Percentiles rank a stretch among this genome's conserved stretches.
Conservation (phyloP, 2,888 invertebrate species). For the Parnassius apollo region DNA sequence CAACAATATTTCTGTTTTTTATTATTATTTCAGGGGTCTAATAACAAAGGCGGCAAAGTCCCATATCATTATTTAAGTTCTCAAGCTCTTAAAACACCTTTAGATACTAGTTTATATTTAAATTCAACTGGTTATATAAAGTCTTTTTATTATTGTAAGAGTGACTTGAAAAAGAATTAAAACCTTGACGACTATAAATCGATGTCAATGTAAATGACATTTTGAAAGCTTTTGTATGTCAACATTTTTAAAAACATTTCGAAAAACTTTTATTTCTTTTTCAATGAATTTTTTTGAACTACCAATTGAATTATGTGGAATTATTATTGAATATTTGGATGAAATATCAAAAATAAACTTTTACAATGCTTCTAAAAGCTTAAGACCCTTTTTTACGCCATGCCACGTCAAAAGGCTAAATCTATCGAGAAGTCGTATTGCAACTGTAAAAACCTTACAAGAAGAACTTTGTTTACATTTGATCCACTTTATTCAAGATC, state of each 20-base stretch:
- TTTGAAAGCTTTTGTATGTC: slow-evolving; percentile 3
- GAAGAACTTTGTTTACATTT: slow-evolving; percentile 38
- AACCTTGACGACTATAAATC: not conserved
- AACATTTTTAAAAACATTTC: slow-evolving; percentile 6
- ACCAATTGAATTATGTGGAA: slow-evolving; percentile 39
- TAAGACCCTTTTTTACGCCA: slow-evolving; percentile 41
- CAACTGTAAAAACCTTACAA: slow-evolving; percentile 36
- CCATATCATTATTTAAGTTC: no score
- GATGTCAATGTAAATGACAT: slow-evolving; percentile 1
- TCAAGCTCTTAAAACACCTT: no score
- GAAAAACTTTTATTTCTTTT: slow-evolving; percentile 6
- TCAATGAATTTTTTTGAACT: slow-evolving; percentile 37
- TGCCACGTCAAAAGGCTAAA: slow-evolving; percentile 37
- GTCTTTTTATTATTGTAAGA: no score
- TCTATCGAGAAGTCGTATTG: slow-evolving; percentile 40
- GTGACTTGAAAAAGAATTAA: no score
- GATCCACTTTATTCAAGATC: slow-evolving; percentile 36
- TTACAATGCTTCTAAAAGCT: slow-evolving; percentile 34
- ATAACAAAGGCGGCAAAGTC: no score
- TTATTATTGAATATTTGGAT: slow-evolving; percentile 38
- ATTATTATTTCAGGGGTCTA: no score
- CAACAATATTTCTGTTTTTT: no score
- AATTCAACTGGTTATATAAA: no score
- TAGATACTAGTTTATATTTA: no score
- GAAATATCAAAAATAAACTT: slow-evolving; percentile 38